These are phyloP conservation scores for Colostygia pectinataria DNA, from an alignment of 2,888 invertebrate genomes.

Conservation along the genomic window DNA sequence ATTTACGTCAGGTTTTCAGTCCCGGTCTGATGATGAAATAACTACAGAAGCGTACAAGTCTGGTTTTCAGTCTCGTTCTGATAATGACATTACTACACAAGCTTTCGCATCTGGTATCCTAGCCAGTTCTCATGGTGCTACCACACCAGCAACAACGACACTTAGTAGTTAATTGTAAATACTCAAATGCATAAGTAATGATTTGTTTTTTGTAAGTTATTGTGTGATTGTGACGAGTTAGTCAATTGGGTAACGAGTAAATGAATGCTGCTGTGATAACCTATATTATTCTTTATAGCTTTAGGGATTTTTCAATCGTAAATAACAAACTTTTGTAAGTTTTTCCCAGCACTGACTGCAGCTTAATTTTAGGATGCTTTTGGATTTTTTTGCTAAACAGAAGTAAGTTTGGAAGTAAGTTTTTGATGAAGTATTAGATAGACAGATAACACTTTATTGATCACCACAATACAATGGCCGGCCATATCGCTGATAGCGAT, in stretches of 20 bases:
- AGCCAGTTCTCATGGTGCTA: slow-evolving; percentile 1
- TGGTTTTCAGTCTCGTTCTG: slow-evolving; percentile 5
- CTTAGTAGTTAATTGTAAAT: slow-evolving; percentile 33
- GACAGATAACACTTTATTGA: too few species aligned
- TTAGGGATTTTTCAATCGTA: too few species aligned
- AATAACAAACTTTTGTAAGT: too few species aligned
- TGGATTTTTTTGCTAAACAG: too few species aligned
- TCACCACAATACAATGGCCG: too few species aligned
- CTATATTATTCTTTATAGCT: slow-evolving; percentile 32
- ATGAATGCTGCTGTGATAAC: slow-evolving; percentile 74
- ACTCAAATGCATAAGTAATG: slow-evolving; percentile 12
- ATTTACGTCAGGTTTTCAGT: slow-evolving; percentile 56
- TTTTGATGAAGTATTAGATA: too few species aligned
- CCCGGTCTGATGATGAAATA: slow-evolving; percentile 55
- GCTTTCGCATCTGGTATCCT: slow-evolving; percentile 2
- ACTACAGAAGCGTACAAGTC: slow-evolving; percentile 32
- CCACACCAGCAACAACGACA: slow-evolving; percentile 4
- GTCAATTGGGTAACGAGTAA: slow-evolving; percentile 55
- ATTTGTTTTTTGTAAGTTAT: slow-evolving; percentile 50
- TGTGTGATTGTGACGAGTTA: slow-evolving; percentile 45
- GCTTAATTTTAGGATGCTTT: too few species aligned
- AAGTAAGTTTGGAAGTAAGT: too few species aligned
- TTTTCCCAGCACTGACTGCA: too few species aligned
- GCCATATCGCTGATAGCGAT: too few species aligned
- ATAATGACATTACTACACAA: not conserved